These are phyloP conservation scores for Daboia siamensis DNA, from an alignment of 2,113 vertebrate species.

Conservation along the genomic window DNA sequence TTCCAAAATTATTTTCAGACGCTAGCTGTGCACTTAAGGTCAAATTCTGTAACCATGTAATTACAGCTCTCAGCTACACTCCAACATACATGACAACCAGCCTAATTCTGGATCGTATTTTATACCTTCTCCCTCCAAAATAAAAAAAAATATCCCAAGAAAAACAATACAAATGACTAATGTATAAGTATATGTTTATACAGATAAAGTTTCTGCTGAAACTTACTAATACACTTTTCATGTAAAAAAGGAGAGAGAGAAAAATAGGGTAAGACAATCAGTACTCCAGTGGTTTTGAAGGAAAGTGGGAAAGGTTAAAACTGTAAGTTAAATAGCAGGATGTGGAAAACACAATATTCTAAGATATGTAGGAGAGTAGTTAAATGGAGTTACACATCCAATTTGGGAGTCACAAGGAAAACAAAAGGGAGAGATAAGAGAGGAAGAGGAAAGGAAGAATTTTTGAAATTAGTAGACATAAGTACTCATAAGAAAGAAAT, in stretches of 20 bases:
- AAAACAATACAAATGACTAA: not conserved
- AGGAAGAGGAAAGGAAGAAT: not conserved
- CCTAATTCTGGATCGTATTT: not conserved
- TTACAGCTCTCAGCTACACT: not conserved
- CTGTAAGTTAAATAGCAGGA: not conserved
- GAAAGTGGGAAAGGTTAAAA: not conserved
- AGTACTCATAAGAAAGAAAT: not conserved
- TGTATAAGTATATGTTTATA: not conserved
- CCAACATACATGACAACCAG: not conserved
- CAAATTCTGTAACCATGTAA: not conserved
- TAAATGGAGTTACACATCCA: not conserved
- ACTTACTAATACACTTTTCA: not conserved
- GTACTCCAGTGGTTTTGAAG: not conserved
- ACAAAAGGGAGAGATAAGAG: not conserved
- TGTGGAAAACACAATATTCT: not conserved
- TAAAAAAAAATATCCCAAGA: not conserved
- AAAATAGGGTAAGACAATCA: not conserved
- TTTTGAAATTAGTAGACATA: not conserved
- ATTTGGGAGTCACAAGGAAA: not conserved
- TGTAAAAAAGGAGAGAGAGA: not conserved
- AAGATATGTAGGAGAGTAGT: not conserved
- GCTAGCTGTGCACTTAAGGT: not conserved
- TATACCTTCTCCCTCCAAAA: not conserved
- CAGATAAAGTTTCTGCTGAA: not conserved
- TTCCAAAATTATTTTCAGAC: slow-evolving; percentile 1